These are phyloP conservation scores for Melanerpes aurifrons DNA, from an alignment of 2,113 vertebrate species.

Conservation along the genomic window DNA sequence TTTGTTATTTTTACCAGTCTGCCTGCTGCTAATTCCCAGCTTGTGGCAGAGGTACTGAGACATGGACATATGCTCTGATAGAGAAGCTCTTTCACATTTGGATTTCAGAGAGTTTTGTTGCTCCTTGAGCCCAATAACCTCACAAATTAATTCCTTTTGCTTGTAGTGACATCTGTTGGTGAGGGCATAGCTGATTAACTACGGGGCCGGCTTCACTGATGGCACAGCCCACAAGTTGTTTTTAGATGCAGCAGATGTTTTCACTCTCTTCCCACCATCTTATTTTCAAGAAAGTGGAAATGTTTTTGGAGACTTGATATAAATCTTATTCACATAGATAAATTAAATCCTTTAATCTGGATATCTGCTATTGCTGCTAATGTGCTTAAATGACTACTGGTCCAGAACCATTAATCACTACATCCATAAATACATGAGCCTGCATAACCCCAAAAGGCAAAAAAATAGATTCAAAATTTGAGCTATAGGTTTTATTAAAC, in stretches of 20 bases:
- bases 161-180: constrained; percentile 59
- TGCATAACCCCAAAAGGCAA: neutral
- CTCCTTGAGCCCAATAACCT: neutral
- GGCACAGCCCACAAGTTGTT: neutral
- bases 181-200: constrained; percentile 36
- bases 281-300: constrained; percentile 16
- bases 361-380: neutral
- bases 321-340: neutral
- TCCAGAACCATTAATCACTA: neutral
- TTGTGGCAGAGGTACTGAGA: constrained; percentile 36
- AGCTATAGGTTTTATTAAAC: neutral
- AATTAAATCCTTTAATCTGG: neutral
- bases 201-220: neutral
- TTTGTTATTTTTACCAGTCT: constrained; percentile 46
- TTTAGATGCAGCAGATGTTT: constrained; percentile 10
- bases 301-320: neutral
- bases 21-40: constrained; percentile 57
- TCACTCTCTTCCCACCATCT: neutral
- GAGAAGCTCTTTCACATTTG: constrained; percentile 6
- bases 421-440: neutral
- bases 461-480: neutral
- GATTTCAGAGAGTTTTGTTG: neutral
- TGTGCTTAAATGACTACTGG: neutral
- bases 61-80: constrained; percentile 30
- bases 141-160: constrained; percentile 49